These are phyloP conservation scores for Ciconia nigra DNA, from an alignment of 2,797 vertebrate species.

Conservation along the genomic window DNA sequence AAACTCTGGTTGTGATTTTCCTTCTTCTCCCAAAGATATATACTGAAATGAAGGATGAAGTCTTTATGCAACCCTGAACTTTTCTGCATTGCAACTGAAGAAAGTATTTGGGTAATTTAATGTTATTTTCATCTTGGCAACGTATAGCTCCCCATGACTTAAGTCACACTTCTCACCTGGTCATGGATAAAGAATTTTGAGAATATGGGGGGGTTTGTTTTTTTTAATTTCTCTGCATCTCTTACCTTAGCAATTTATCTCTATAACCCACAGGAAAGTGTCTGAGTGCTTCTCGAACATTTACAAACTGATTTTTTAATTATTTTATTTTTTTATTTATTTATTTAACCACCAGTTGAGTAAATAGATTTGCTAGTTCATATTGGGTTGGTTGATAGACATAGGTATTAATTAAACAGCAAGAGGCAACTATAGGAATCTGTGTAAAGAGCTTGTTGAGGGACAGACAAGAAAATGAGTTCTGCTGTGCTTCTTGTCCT, in stretches of 20 bases:
- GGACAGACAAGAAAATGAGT: not conserved
- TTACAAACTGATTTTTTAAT: not conserved
- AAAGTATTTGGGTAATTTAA: not conserved
- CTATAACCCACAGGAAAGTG: not conserved
- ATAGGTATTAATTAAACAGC: not conserved
- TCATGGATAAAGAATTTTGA: not conserved
- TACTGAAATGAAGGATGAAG: not conserved
- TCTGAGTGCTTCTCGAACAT: not conserved
- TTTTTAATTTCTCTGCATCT: not conserved
- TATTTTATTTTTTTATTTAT: fast-evolving
- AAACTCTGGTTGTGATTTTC: not conserved
- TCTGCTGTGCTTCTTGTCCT: not conserved
- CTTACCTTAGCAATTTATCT: not conserved
- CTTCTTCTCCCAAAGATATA: not conserved
- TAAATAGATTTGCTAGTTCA: not conserved
- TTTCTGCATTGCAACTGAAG: not conserved
- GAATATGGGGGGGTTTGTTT: not conserved
- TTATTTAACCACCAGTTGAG: not conserved
- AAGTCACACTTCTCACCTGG: not conserved
- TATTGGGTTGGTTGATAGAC: not conserved
- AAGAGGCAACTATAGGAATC: not conserved
- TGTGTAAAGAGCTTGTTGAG: not conserved
- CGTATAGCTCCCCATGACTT: not conserved
- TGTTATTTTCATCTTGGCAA: not conserved
- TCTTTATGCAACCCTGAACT: not conserved